A percentile compares a stretch with the other conserved stretches of the same genome.
phyloP scores from a whole-genome alignment of 2,113 vertebrate species.

The Clarias batrachus region DNA sequence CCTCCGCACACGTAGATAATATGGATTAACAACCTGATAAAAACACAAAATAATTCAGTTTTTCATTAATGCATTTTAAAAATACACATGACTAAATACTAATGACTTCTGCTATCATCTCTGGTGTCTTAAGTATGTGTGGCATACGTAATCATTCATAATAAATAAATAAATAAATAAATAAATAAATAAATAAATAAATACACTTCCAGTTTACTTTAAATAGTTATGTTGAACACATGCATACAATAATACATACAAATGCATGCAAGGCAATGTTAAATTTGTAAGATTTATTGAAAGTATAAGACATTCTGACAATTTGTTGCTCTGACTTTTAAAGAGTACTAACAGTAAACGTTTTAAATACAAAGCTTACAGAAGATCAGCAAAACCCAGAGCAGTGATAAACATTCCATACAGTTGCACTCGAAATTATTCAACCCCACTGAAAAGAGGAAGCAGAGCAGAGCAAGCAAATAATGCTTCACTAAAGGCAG shows the following conservation, averaged over 20 bases:
- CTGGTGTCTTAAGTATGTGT: neutral
- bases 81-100: neutral
- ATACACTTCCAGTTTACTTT: neutral
- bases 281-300: neutral
- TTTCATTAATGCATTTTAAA: neutral
- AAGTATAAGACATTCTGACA: neutral
- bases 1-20: conserved; percentile 91
- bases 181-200: neutral
- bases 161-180: no score
- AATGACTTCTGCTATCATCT: neutral
- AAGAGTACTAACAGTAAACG: neutral
- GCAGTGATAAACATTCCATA: neutral
- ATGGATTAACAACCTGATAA: conserved; percentile 90
- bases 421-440: no score
- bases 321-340: neutral
- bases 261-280: neutral
- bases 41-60: neutral
- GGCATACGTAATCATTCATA: neutral
- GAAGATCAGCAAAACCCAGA: neutral
- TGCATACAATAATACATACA: no score
- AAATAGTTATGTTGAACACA: neutral
- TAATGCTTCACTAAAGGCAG: no score
- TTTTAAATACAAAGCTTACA: neutral
- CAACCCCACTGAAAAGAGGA: no score
- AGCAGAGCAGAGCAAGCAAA: no score